Conservation (phyloP, 2,888 invertebrate genomes). For the Volucella bombylans region DNA sequence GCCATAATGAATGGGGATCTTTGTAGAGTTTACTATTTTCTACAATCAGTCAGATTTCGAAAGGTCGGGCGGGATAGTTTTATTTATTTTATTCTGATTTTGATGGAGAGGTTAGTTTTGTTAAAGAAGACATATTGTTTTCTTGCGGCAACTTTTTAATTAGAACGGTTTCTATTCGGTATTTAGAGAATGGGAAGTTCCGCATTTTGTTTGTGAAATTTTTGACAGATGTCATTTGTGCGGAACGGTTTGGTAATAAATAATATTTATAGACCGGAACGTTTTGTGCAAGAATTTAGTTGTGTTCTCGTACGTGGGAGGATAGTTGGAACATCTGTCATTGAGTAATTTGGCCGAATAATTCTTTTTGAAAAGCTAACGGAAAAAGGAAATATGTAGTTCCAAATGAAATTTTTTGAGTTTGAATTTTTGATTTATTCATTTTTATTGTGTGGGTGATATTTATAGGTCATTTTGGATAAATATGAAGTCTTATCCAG, state of each 20-base stretch:
- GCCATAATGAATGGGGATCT: conserved; percentile 28
- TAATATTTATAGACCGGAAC: too few relatives aligned
- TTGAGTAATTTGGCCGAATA: conserved; percentile 3
- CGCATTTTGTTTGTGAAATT: neutral
- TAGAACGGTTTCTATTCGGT: neutral
- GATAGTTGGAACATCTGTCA: conserved; percentile 4
- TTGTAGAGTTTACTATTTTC: conserved; percentile 18
- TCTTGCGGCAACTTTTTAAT: neutral
- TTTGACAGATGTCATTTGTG: conserved; percentile 25
- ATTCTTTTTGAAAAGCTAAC: too few relatives aligned
- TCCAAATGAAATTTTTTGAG: conserved; percentile 12
- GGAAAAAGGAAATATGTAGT: too few relatives aligned
- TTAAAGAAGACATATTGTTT: conserved; percentile 3
- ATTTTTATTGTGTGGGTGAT: too few relatives aligned
- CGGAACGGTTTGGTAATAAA: neutral
- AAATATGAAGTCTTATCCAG: too few relatives aligned
- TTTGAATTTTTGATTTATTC: neutral
- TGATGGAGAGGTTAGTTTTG: neutral
- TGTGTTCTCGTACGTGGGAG: too few relatives aligned
- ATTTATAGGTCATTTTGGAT: too few relatives aligned
- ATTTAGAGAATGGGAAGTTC: neutral
- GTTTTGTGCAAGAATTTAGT: too few relatives aligned
- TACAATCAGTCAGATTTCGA: conserved; percentile 22
- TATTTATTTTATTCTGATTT: conserved; percentile 9
- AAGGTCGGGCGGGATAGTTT: conserved; percentile 13